phyloP scores from a whole-genome alignment of 2,797 vertebrate genomes.

The Danio tinwini region DNA sequence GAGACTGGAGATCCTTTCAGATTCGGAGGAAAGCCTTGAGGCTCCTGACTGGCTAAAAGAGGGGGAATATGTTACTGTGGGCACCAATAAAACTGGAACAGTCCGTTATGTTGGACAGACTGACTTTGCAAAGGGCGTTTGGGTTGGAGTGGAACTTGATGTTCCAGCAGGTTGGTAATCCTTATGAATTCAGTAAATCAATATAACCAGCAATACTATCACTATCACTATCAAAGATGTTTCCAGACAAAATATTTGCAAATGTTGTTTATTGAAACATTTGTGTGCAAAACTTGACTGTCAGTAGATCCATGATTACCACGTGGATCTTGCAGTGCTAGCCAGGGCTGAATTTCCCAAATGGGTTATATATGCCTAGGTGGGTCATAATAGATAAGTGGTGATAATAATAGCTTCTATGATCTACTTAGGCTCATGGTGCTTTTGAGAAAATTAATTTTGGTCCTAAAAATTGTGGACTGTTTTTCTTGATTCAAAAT shows the following conservation, averaged over 20 bases:
- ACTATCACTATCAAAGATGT: background rate
- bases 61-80: slow-evolving; percentile 86
- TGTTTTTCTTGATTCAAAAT: background rate
- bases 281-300: background rate
- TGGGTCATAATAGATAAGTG: background rate
- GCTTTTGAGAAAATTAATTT: background rate
- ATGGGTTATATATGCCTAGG: background rate
- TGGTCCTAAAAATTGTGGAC: background rate
- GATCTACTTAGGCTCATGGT: background rate
- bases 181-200: background rate
- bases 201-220: background rate
- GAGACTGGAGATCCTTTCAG: slow-evolving; percentile 82
- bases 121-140: slow-evolving; percentile 91
- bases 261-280: background rate
- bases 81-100: slow-evolving; percentile 84
- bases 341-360: background rate
- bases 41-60: slow-evolving; percentile 93
- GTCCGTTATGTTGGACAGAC: slow-evolving; percentile 88
- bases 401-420: background rate
- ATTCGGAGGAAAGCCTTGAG: slow-evolving; percentile 77
- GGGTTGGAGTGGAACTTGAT: slow-evolving; percentile 96
- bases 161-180: slow-evolving; percentile 84
- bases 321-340: background rate
- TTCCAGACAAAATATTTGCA: background rate
- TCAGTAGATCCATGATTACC: background rate